Conservation (phyloP, 1,140 invertebrate genomes). For the Drosophila asahinai region DNA sequence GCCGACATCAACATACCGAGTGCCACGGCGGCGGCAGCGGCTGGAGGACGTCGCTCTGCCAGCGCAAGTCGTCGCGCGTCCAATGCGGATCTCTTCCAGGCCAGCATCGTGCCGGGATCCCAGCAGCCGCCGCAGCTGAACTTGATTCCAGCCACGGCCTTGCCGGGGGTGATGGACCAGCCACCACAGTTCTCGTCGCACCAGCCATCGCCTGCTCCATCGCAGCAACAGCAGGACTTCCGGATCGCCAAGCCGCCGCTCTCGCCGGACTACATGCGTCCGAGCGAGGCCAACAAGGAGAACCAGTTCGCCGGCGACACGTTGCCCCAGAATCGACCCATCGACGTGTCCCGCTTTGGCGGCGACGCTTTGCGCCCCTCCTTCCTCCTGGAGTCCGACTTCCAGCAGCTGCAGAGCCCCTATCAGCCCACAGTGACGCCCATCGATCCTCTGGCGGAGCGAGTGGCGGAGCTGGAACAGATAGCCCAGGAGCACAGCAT, state of each 20-base stretch:
- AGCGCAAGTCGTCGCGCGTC: constrained; percentile 77
- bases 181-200: constrained; percentile 59
- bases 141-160: constrained; percentile 72
- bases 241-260: constrained; percentile 71
- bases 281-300: constrained; percentile 68
- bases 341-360: constrained; percentile 76
- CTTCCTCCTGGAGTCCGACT: constrained; percentile 52
- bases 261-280: constrained; percentile 79
- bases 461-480: constrained; percentile 68
- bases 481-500: constrained; percentile 69
- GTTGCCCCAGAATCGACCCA: constrained; percentile 76
- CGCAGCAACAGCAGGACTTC: constrained; percentile 56
- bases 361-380: constrained; percentile 67
- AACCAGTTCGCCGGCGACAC: constrained; percentile 32
- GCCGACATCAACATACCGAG: constrained; percentile 81
- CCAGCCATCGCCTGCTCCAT: constrained; percentile 62
- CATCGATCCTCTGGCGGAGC: constrained; percentile 66
- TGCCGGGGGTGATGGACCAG: constrained; percentile 41
- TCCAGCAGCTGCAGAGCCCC: constrained; percentile 45
- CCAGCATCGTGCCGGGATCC: constrained; percentile 60
- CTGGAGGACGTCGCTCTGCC: constrained; percentile 63
- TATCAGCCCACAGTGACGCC: constrained; percentile 59
- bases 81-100: constrained; percentile 77
- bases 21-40: not conserved
- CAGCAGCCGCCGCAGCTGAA: constrained; percentile 74